phyloP scores from a whole-genome alignment of 2,888 invertebrate genomes.

The Pterostichus niger region DNA sequence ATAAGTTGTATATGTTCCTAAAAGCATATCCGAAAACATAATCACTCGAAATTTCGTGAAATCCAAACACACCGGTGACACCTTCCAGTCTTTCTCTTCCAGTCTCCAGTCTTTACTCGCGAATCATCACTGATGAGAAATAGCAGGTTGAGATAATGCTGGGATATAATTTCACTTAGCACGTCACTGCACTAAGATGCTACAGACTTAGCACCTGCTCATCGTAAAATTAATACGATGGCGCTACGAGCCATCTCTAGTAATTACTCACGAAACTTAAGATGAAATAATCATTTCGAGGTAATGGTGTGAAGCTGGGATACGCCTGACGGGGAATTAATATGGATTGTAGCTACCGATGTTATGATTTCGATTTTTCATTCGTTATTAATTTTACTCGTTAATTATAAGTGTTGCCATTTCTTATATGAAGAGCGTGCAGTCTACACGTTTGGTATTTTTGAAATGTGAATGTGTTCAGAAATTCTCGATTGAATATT shows the following conservation, averaged over 20 bases:
- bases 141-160: constrained; percentile 6
- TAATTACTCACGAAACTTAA: constrained; percentile 55
- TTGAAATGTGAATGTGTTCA: too few species aligned
- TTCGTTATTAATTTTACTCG: background rate
- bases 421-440: background rate
- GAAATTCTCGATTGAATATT: too few species aligned
- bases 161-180: constrained; percentile 51
- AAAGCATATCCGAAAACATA: too few species aligned
- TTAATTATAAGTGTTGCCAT: background rate
- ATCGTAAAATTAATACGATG: constrained; percentile 46
- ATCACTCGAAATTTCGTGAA: too few species aligned
- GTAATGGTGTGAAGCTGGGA: constrained; percentile 14
- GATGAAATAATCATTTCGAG: constrained; percentile 39
- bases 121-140: constrained; percentile 1
- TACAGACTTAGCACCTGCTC: constrained; percentile 46
- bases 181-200: constrained; percentile 38
- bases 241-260: constrained; percentile 20
- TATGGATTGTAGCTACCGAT: background rate
- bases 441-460: too few species aligned
- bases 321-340: constrained; percentile 1
- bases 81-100: background rate
- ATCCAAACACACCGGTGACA: background rate
- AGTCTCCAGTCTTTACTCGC: background rate
- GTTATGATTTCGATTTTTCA: constrained; percentile 12
- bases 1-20: too few species aligned